Base-by-base conservation (phyloP, 2,888 invertebrate genomes). In the Ochropleura plecta region DNA sequence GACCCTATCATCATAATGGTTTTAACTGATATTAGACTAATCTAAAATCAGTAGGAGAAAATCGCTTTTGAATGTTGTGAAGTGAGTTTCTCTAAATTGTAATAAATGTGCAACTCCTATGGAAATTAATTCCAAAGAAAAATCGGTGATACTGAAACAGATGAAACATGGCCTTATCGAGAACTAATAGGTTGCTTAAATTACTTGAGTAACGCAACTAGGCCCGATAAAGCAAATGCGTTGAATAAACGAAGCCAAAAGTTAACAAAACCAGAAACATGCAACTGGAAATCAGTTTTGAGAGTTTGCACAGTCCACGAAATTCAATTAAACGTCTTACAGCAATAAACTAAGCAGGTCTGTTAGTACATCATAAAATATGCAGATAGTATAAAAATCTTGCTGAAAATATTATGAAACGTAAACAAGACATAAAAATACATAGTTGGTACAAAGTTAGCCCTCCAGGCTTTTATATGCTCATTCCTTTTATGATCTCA, bases 371-470 rank as follows among this genome's bases (percentile, higher is more conserved):
- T 12, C 51, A 44, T 55, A 46, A 66, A 78, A 51, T 12, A 53
- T 18, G 48, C 63, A 18, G 42, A 16, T 44, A 44, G 48, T 16
- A 59, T 40, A 53, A 63, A 69, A 76, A 51, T 46, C 30, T 55
- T 57, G n/a, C 55, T 40, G 20, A 67, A 78, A 67, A 57, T 51
- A n/a, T 79, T 51, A 78, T 73, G 55, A 60, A 67, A 70, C 46
- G 51, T 72, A 70, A 82, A 82, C 72, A 70, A 66, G 68, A 66
- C 67, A 78, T 70, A 67, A 67, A 82, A 75, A 70, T 78, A 70
- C 49, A 63, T 57, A 63, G 46, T 78, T 67, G 40, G 60, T 64
- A 51, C 46, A 73, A 69, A 72, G 20, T 55, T 20, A 44, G 2
- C 70, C 59, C 66, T 70, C 49, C 62, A 20, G 7, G 46, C 55